Evolutionary conservation across 2,888 invertebrate species (phyloP).

Genomic region (Pheosia tremula): DNA sequence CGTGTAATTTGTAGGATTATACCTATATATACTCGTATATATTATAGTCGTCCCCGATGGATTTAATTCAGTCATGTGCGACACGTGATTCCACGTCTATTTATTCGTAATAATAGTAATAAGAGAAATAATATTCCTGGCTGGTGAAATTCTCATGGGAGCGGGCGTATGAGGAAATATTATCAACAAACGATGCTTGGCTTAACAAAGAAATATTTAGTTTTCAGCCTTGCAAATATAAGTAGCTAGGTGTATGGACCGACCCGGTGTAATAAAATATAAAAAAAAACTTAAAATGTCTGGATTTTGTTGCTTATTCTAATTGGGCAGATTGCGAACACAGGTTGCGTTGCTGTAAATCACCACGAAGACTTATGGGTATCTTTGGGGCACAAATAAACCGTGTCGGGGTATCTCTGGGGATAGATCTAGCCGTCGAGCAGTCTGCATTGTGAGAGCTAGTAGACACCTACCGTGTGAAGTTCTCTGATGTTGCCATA

Average conservation of each 20-base stretch:
- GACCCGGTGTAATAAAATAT: too few species aligned
- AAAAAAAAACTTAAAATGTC: too few species aligned
- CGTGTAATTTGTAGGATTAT: constrained; percentile 25
- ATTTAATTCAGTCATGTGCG: constrained; percentile 34
- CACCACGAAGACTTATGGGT: background rate
- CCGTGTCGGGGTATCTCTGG: background rate
- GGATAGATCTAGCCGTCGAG: background rate
- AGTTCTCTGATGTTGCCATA: background rate
- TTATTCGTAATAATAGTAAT: constrained; percentile 60
- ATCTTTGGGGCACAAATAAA: background rate
- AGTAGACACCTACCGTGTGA: background rate
- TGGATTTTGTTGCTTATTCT: too few species aligned
- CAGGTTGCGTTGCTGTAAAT: background rate
- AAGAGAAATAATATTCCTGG: constrained; percentile 49
- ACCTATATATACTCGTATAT: too few species aligned
- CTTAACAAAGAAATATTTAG: too few species aligned
- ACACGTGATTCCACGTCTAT: constrained; percentile 51
- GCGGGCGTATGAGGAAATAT: constrained; percentile 9
- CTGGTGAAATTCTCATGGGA: constrained; percentile 18
- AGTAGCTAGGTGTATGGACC: too few species aligned
- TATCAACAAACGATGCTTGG: background rate
- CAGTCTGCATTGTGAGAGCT: background rate
- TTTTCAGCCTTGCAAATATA: too few species aligned
- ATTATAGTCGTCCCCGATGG: constrained; percentile 16
- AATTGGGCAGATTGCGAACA: background rate